Evolutionary conservation across 1,140 invertebrate species (phyloP).

Genomic region (Sarcophaga bullata): DNA sequence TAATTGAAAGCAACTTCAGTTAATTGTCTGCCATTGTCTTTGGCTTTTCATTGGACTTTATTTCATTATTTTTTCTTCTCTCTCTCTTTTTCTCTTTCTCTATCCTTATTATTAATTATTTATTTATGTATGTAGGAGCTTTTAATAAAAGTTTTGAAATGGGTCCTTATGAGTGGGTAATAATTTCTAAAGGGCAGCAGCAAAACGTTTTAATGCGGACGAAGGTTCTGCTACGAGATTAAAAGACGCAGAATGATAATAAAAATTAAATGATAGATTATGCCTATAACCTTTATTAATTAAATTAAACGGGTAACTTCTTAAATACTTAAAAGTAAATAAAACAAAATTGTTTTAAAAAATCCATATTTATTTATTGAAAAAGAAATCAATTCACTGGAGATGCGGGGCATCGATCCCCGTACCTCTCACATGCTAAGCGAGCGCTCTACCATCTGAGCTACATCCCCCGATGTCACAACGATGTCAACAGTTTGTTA

Average conservation of each 20-base stretch:
- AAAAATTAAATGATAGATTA: no score
- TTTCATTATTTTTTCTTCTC: background rate
- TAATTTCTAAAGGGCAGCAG: no score
- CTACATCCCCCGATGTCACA: slow-evolving; percentile 71
- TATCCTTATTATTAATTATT: background rate
- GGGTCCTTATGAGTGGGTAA: background rate
- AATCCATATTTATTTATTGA: background rate
- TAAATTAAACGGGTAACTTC: no score
- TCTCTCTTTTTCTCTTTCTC: no score
- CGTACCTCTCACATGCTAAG: slow-evolving; percentile 88
- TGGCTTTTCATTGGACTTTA: background rate
- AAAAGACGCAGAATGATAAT: no score
- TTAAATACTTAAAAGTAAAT: background rate
- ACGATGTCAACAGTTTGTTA: background rate
- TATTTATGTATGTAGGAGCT: background rate
- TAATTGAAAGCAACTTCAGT: background rate
- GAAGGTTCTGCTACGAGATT: no score
- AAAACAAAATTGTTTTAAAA: background rate
- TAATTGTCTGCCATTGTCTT: background rate
- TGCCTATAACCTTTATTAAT: no score
- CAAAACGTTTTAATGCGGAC: no score
- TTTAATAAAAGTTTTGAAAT: background rate
- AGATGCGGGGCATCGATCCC: slow-evolving; percentile 84
- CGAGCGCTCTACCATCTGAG: slow-evolving; percentile 89
- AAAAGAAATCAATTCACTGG: slow-evolving; percentile 45